Evolutionary conservation across 2,113 vertebrate genomes (phyloP), one percentile per base, ranked within the genome.

Genomic region (Uria lomvia): DNA sequence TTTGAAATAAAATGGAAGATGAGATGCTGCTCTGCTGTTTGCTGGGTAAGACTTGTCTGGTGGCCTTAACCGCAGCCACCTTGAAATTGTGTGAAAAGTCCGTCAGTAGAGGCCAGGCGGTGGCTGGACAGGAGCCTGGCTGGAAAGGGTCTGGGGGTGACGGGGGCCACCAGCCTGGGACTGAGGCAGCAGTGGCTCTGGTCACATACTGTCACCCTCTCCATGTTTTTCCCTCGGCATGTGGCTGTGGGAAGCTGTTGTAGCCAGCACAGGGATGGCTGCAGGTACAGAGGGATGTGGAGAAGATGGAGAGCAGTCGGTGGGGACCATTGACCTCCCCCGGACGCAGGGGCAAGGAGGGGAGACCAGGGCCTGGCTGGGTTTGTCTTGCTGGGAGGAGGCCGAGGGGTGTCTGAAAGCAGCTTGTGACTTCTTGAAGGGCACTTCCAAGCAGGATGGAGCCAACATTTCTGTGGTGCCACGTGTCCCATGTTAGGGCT

Each of bases 1-100:
- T 90, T 93, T 45, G 36, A 65, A 96, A 96, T 97, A 96, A 96
- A 97, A 60, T 18, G 40, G 19, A 86, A 80, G 47, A 19, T 26
- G 42, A 60, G 24, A 18, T 86, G n/a, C n/a, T 83, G 15, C 30
- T 79, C 30, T 75, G 42, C 83, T 63, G 26, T 30, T 1, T 2
- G 1, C 19, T 21, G 60, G 11, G 9, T 87, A 9, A 9, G 43
- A 36, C 12, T 19, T 40, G 8, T 5, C 59, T 32, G 40, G 14
- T 32, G 65, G 6, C 45, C 52, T 71, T 55, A 16, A 47, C 40
- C 22, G 19, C 29, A 9, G 7, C 20, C 2, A 6, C 9, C 29
- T 52, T 1, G 1, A 32, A 49, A 15, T 8, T 8, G 18, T 0
- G 1, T 26, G 65, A 30, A 30, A 4, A 0, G 0, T 36, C 50